Evolutionary conservation across 2,797 vertebrate genomes (phyloP).

Genomic region (Pseudomugil gertrudae): DNA sequence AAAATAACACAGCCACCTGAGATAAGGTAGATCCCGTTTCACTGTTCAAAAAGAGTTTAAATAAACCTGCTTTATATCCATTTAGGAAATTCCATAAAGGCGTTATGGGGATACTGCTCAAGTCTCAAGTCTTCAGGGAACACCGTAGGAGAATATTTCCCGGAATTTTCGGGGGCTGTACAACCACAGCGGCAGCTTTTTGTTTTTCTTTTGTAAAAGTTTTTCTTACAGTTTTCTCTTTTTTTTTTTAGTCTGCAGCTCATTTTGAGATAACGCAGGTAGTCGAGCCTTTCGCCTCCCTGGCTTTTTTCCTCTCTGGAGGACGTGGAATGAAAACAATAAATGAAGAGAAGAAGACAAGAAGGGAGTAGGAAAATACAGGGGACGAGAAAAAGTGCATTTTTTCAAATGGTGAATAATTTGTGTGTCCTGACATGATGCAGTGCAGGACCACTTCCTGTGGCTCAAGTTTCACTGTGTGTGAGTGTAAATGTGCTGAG

Average conservation of each 20-base stretch:
- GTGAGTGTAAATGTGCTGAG: slow-evolving; percentile 66
- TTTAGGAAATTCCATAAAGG: slow-evolving; percentile 77
- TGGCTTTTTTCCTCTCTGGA: slow-evolving; percentile 55
- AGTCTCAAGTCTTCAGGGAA: slow-evolving; percentile 74
- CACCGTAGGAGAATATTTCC: slow-evolving; percentile 72
- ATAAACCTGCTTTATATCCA: slow-evolving; percentile 79
- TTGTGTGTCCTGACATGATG: slow-evolving; percentile 82
- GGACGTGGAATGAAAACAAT: slow-evolving; percentile 71
- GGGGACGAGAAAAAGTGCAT: slow-evolving; percentile 57
- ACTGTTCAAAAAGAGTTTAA: slow-evolving; percentile 64
- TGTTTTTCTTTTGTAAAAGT: neutral
- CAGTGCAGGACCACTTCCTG: slow-evolving; percentile 88
- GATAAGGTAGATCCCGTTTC: slow-evolving; percentile 62
- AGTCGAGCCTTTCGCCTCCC: slow-evolving; percentile 71
- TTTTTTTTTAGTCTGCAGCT: slow-evolving; percentile 19
- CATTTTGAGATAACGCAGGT: slow-evolving; percentile 82
- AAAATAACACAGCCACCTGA: slow-evolving; percentile 41
- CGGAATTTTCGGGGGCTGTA: slow-evolving; percentile 67
- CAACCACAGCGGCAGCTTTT: slow-evolving; percentile 66
- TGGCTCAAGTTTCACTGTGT: slow-evolving; percentile 84
- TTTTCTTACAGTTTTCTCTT: neutral
- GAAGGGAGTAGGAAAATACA: slow-evolving; percentile 41
- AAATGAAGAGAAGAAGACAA: slow-evolving; percentile 58
- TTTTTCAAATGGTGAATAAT: slow-evolving; percentile 81
- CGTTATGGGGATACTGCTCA: slow-evolving; percentile 67